Conservation (phyloP, 2,888 invertebrate genomes). For the Clusia tigrina region DNA sequence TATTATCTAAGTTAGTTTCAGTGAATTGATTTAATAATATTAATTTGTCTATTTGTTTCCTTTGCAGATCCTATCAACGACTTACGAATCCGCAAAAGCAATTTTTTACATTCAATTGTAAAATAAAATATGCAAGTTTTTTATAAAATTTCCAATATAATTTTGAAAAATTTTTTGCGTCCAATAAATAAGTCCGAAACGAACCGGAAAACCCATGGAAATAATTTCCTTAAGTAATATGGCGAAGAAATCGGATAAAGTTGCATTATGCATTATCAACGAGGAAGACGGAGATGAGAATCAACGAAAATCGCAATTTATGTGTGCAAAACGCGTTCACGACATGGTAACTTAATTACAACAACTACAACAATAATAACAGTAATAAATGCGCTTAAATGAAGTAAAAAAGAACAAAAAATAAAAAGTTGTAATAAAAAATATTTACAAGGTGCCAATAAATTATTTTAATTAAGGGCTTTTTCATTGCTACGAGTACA, state of each 20-base stretch:
- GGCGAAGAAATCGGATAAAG: conserved; percentile 46
- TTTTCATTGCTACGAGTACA: too few relatives aligned
- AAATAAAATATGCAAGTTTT: not conserved
- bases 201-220: too few relatives aligned
- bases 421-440: not conserved
- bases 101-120: too few relatives aligned
- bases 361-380: conserved; percentile 18
- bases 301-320: conserved; percentile 47
- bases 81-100: not conserved
- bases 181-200: too few relatives aligned
- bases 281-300: conserved; percentile 62
- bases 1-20: too few relatives aligned
- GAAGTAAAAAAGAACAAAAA: conserved; percentile 10
- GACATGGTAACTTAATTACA: conserved; percentile 53
- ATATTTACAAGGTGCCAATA: conserved; percentile 7
- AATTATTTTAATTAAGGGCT: conserved; percentile 3
- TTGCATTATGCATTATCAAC: conserved; percentile 59
- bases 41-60: not conserved
- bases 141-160: not conserved
- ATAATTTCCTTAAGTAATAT: conserved; percentile 38
- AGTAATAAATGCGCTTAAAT: not conserved
- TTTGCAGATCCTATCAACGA: not conserved
- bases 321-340: conserved; percentile 50
- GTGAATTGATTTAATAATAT: too few relatives aligned
- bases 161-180: too few relatives aligned